Evolutionary conservation across 2,797 vertebrate species (phyloP).

Genomic region (Macrochelys suwanniensis): DNA sequence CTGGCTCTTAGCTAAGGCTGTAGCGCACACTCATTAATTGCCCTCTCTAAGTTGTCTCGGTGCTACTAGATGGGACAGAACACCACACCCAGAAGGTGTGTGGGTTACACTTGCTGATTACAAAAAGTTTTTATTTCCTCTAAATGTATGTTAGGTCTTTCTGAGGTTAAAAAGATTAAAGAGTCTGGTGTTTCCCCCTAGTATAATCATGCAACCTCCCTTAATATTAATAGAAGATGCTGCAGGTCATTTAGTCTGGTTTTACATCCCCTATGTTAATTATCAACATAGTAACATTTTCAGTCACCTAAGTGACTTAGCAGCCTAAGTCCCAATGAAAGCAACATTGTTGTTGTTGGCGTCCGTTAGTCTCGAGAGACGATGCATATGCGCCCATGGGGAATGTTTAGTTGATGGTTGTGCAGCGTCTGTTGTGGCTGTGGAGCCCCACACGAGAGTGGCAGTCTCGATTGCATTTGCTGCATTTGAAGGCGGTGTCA

Average conservation of each 20-base stretch:
- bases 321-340: background rate
- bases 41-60: no score
- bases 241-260: background rate
- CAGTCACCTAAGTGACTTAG: background rate
- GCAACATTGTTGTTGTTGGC: background rate
- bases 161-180: background rate
- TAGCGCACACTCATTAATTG: no score
- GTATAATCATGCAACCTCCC: background rate
- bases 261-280: conserved; percentile 1
- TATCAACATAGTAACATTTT: background rate
- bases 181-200: background rate
- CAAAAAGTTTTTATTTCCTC: background rate
- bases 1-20: no score
- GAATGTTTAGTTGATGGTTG: no score
- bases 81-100: no score
- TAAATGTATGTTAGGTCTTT: background rate
- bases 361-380: no score
- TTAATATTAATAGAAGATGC: background rate
- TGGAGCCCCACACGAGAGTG: no score
- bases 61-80: no score
- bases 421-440: no score
- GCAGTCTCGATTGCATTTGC: no score
- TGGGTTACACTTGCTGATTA: background rate
- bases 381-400: no score
- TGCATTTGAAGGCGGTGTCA: no score